These are phyloP conservation scores for Platyscapa corneri DNA, from an alignment of 1,140 invertebrate genomes.

Conservation along the genomic window DNA sequence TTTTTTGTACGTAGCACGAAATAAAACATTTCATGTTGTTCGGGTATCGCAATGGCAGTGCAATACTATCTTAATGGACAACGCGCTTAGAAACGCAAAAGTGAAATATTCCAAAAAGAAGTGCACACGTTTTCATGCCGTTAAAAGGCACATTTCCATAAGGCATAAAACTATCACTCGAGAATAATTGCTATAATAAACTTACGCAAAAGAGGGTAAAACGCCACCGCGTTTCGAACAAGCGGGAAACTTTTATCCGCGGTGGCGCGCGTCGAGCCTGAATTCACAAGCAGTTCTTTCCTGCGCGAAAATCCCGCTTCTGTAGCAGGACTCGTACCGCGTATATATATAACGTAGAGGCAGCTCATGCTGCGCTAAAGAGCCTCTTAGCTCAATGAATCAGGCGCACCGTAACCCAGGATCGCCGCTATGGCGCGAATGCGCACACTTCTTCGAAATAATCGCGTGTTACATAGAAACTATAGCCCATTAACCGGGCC, in stretches of 20 bases:
- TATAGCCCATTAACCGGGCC: conserved; percentile 22
- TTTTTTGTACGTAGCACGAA: background rate
- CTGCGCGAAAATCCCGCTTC: background rate
- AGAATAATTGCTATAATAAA: conserved; percentile 19
- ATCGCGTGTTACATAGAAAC: conserved; percentile 37
- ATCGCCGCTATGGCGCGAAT: conserved; percentile 46
- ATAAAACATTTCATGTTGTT: background rate
- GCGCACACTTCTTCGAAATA: conserved; percentile 37
- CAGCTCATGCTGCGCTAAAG: conserved; percentile 14
- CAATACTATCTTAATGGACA: conserved; percentile 5
- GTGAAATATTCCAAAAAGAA: background rate
- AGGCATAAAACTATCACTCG: conserved; percentile 20
- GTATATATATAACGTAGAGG: background rate
- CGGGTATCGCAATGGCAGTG: background rate
- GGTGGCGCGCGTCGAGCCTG: background rate
- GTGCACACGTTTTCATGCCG: background rate
- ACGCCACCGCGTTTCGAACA: conserved; percentile 1
- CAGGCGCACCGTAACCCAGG: conserved; percentile 50
- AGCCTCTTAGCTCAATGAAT: conserved; percentile 40
- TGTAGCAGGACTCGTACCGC: background rate
- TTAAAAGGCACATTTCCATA: conserved; percentile 1
- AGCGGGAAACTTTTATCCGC: background rate
- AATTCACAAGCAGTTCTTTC: background rate
- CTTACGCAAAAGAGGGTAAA: conserved; percentile 1
- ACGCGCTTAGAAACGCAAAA: background rate